Conservation (phyloP, 1,140 invertebrate genomes). For the Atta texana region DNA sequence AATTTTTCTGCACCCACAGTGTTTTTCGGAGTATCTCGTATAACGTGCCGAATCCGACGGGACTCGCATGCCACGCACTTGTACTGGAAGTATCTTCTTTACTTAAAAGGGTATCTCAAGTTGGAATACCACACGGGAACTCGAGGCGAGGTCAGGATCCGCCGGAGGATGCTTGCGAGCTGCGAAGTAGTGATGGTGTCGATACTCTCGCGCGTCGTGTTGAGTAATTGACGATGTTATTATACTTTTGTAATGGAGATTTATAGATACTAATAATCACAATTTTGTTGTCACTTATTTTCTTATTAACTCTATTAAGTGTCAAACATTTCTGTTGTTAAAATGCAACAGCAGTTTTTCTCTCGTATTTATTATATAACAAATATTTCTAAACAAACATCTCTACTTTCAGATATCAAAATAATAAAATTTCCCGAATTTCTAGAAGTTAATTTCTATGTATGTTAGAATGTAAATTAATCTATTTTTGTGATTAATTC, state of each 20-base stretch:
- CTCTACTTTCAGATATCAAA: too few relatives aligned
- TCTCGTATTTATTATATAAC: background rate
- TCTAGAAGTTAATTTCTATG: too few relatives aligned
- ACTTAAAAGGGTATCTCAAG: slow-evolving; percentile 37
- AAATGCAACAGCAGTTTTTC: background rate
- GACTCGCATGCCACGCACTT: slow-evolving; percentile 45
- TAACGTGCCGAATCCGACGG: slow-evolving; percentile 17
- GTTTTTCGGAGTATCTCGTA: slow-evolving; percentile 15
- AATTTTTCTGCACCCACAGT: background rate
- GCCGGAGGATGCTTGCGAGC: slow-evolving; percentile 39
- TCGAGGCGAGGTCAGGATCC: slow-evolving; percentile 59
- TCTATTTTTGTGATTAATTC: too few relatives aligned
- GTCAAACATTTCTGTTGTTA: background rate
- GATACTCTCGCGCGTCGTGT: slow-evolving; percentile 31
- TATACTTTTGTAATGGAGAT: background rate
- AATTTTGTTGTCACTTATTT: slow-evolving; percentile 19
- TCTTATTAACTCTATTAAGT: background rate
- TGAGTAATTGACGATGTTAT: background rate
- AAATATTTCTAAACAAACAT: background rate
- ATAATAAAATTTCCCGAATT: too few relatives aligned
- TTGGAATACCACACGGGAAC: slow-evolving; percentile 40
- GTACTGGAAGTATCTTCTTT: slow-evolving; percentile 37
- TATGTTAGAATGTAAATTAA: too few relatives aligned
- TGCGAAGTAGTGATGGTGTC: slow-evolving; percentile 31
- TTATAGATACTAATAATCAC: background rate